Percentiles rank a stretch among this genome's conserved stretches.
phyloP scores from a whole-genome alignment of 2,113 vertebrate genomes.

The Burhinus oedicnemus region DNA sequence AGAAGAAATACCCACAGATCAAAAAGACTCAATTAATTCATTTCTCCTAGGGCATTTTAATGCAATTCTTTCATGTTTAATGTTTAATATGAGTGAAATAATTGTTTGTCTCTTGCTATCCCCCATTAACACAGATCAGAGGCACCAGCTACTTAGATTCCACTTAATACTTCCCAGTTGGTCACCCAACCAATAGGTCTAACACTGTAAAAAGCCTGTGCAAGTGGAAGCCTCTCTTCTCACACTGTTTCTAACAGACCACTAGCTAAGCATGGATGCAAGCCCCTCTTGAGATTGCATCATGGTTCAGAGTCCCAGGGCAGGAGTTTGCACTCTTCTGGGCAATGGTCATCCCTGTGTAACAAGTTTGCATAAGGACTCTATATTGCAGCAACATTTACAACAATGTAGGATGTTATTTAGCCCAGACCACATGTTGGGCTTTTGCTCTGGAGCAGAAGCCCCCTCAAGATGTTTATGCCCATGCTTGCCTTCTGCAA shows the following conservation, averaged over 20 bases:
- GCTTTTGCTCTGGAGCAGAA: neutral
- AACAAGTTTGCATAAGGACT: neutral
- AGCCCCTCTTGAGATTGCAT: neutral
- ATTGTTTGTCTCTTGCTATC: constrained; percentile 26
- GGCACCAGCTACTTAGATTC: neutral
- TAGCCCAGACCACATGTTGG: neutral
- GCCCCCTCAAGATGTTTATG: neutral
- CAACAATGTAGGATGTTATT: neutral
- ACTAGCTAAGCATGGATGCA: neutral
- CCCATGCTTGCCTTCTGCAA: neutral
- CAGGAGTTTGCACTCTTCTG: neutral
- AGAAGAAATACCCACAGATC: constrained; percentile 3
- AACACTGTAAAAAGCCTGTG: neutral
- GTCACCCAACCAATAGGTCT: neutral
- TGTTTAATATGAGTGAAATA: constrained; percentile 67
- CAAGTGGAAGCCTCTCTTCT: neutral
- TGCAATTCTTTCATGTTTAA: constrained; percentile 68
- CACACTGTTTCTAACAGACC: neutral
- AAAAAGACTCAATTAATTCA: constrained; percentile 24
- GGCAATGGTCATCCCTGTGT: neutral
- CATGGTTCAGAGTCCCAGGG: neutral
- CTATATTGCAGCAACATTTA: neutral
- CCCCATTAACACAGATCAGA: constrained; percentile 54
- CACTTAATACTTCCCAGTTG: neutral
- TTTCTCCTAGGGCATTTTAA: neutral